These are phyloP conservation scores for Oryzias dopingdopingensis DNA, from an alignment of 2,797 vertebrate species.

Conservation along the genomic window DNA sequence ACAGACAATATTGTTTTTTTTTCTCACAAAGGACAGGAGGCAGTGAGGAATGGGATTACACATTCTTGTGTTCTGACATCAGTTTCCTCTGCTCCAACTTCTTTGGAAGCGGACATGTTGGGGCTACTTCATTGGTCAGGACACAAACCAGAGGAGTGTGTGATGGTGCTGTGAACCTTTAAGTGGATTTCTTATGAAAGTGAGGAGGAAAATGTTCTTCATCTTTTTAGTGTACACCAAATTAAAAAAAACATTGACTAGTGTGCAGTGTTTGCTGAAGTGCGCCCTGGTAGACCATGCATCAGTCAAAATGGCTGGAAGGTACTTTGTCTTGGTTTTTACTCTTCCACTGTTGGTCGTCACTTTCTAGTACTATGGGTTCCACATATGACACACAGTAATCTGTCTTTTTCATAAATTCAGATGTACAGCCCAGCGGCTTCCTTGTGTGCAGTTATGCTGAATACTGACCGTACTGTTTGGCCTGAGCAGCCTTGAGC, in stretches of 20 bases:
- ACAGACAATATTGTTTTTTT: conserved; percentile 67
- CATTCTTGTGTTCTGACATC: conserved; percentile 78
- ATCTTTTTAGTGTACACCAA: neutral
- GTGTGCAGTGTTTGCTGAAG: neutral
- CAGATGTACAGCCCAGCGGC: conserved; percentile 18
- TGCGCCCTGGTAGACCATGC: neutral
- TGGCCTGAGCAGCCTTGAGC: conserved; percentile 31
- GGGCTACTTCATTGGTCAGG: conserved; percentile 61
- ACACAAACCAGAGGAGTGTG: conserved; percentile 23
- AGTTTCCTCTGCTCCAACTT: conserved; percentile 63
- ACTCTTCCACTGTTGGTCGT: neutral
- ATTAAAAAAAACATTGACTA: conserved; percentile 1
- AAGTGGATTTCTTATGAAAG: conserved; percentile 22
- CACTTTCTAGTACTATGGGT: neutral
- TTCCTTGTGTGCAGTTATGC: conserved; percentile 7
- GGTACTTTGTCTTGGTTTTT: neutral
- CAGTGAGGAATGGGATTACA: conserved; percentile 74
- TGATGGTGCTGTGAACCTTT: conserved; percentile 30
- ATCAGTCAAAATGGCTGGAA: conserved; percentile 2
- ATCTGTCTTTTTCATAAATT: conserved; percentile 14
- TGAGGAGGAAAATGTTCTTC: neutral
- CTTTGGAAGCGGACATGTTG: conserved; percentile 67
- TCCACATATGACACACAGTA: conserved; percentile 10
- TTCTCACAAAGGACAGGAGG: conserved; percentile 67
- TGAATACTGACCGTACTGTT: conserved; percentile 14